These are phyloP conservation scores for Patiria miniata DNA, from an alignment of 35 echinoderm and acorn worm species.

Conservation along the genomic window DNA sequence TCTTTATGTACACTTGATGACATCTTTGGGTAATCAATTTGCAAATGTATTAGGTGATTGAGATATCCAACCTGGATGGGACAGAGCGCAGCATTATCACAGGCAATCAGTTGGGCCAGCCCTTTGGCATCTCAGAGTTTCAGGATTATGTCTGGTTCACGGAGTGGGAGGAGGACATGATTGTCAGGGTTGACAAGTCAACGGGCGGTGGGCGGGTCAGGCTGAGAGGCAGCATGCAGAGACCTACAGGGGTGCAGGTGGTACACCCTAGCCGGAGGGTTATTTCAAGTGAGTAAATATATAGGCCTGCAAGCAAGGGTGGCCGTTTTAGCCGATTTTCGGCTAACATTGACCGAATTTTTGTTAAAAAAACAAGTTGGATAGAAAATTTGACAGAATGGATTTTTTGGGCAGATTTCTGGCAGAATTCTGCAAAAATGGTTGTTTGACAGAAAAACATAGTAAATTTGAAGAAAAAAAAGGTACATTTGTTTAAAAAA, in stretches of 20 bases:
- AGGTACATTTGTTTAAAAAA: too few relatives aligned
- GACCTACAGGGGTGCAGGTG: conserved; percentile 54
- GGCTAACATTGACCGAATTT: too few relatives aligned
- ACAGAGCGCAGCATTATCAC: conserved; percentile 43
- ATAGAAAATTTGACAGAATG: too few relatives aligned
- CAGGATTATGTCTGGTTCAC: conserved; percentile 76
- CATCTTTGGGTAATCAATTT: too few relatives aligned
- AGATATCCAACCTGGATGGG: conserved; percentile 78
- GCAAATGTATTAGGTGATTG: conserved; percentile 29
- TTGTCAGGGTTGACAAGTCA: conserved; percentile 55
- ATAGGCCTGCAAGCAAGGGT: background rate
- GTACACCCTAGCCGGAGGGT: conserved; percentile 57
- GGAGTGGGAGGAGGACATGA: conserved; percentile 58
- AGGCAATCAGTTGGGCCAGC: conserved; percentile 20
- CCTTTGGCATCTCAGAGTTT: conserved; percentile 61
- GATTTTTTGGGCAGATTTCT: too few relatives aligned
- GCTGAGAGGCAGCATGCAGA: conserved; percentile 54
- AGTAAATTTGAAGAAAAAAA: too few relatives aligned
- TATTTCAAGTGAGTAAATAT: conserved; percentile 53
- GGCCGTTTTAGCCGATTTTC: too few relatives aligned
- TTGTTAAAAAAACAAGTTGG: too few relatives aligned
- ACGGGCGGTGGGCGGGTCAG: conserved; percentile 42
- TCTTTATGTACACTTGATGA: too few relatives aligned
- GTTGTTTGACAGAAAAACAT: too few relatives aligned
- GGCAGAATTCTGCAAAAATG: too few relatives aligned